Conservation (phyloP, 2,797 vertebrate genomes). For the Hippoglossus hippoglossus region DNA sequence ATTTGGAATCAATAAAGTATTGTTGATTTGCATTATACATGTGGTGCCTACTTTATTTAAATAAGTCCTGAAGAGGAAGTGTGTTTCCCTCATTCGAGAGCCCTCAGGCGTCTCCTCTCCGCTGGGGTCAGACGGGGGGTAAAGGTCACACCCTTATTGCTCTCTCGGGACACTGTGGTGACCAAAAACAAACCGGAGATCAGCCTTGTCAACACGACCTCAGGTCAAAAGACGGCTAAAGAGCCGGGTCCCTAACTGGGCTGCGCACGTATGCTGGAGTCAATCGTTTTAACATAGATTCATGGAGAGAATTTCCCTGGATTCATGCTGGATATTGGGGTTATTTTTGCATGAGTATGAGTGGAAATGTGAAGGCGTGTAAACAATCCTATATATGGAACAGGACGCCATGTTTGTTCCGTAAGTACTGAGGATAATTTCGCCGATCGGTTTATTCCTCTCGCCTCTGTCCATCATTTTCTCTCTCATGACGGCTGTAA, state of each 20-base stretch:
- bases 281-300: slow-evolving; percentile 22
- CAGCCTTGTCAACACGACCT: slow-evolving; percentile 47
- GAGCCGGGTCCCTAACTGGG: slow-evolving; percentile 34
- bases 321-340: not conserved
- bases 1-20: slow-evolving; percentile 31
- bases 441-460: slow-evolving; percentile 5
- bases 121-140: slow-evolving; percentile 40
- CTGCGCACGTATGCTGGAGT: slow-evolving; percentile 40
- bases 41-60: not conserved
- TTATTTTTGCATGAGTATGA: not conserved
- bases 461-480: slow-evolving; percentile 13
- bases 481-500: not conserved
- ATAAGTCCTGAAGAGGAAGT: not conserved
- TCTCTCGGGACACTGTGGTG: slow-evolving; percentile 56
- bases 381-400: not conserved
- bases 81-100: not conserved
- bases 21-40: slow-evolving; percentile 1
- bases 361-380: not conserved
- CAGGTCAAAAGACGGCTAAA: slow-evolving; percentile 51
- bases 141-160: slow-evolving; percentile 59
- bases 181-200: slow-evolving; percentile 52
- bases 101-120: not conserved
- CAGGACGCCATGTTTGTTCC: too few species aligned
- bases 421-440: slow-evolving; percentile 3
- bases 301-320: slow-evolving; percentile 7